These are phyloP conservation scores for Nebria salina DNA, from an alignment of 2,888 invertebrate species.

Conservation along the genomic window DNA sequence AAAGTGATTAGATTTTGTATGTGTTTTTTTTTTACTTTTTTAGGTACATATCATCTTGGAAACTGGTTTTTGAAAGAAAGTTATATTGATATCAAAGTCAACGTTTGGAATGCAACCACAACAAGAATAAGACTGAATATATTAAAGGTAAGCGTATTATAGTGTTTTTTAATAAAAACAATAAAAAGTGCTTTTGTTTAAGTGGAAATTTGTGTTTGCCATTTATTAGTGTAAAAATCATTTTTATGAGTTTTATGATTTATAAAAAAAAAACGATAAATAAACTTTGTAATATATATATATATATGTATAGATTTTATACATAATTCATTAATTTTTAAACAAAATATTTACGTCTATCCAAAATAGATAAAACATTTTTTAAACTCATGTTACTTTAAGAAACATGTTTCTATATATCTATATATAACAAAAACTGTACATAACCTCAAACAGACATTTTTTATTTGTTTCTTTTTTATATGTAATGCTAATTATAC, in stretches of 20 bases:
- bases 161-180: not conserved
- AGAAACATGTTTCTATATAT: too few species aligned
- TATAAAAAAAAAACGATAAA: not conserved
- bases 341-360: not conserved
- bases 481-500: too few species aligned
- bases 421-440: too few species aligned
- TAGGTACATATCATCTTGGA: not conserved
- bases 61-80: not conserved
- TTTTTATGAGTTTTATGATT: not conserved
- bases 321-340: not conserved
- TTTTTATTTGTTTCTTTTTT: too few species aligned
- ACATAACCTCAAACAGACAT: too few species aligned
- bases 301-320: not conserved
- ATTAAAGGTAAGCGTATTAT: not conserved
- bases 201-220: not conserved
- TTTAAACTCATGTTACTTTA: too few species aligned
- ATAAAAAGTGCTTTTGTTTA: not conserved
- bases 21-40: not conserved
- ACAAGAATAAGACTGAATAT: not conserved
- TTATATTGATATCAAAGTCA: not conserved
- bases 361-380: too few species aligned
- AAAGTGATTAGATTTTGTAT: constrained; percentile 1
- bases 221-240: not conserved
- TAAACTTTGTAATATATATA: not conserved
- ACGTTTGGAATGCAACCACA: not conserved